A percentile compares a stretch with the other conserved stretches of the same genome.
Conservation (phyloP, 2,797 vertebrate genomes). For the Sebastes alutus region DNA sequence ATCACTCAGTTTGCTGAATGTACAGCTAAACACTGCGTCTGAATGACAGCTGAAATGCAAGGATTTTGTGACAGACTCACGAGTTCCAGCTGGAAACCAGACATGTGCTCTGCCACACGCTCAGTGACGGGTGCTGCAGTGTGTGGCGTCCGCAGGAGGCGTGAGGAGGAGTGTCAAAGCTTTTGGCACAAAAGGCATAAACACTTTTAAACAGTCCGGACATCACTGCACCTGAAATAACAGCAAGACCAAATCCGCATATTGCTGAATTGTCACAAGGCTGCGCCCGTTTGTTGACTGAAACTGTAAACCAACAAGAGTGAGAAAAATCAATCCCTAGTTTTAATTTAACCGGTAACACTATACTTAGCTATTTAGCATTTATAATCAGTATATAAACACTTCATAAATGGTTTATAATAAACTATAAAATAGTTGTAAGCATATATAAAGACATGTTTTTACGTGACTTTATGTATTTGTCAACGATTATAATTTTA, state of each 20-base stretch:
- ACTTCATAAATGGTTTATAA: not conserved
- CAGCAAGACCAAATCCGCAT: conserved; percentile 5
- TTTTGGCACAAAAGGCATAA: conserved; percentile 18
- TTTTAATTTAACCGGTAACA: not conserved
- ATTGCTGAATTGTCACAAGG: conserved; percentile 1
- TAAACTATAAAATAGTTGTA: not conserved
- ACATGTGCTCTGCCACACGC: not conserved
- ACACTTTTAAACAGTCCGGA: conserved; percentile 42
- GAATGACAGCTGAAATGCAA: not conserved
- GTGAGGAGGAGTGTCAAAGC: conserved; percentile 27
- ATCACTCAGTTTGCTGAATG: not conserved
- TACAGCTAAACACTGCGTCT: not conserved
- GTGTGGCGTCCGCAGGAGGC: conserved; percentile 8
- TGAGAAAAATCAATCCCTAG: not conserved
- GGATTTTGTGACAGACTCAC: conserved; percentile 15
- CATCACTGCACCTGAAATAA: conserved; percentile 52
- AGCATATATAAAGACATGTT: not conserved
- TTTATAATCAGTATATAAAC: not conserved
- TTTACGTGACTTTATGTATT: no score
- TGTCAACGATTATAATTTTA: no score
- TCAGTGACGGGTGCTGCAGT: conserved; percentile 3
- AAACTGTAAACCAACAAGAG: conserved; percentile 9
- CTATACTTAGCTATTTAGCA: not conserved
- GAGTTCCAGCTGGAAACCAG: conserved; percentile 8
- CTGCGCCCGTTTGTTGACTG: not conserved